Percentiles rank a stretch among this genome's conserved stretches.
phyloP scores from a whole-genome alignment of 2,113 vertebrate species.

The Ictidomys tridecemlineatus region DNA sequence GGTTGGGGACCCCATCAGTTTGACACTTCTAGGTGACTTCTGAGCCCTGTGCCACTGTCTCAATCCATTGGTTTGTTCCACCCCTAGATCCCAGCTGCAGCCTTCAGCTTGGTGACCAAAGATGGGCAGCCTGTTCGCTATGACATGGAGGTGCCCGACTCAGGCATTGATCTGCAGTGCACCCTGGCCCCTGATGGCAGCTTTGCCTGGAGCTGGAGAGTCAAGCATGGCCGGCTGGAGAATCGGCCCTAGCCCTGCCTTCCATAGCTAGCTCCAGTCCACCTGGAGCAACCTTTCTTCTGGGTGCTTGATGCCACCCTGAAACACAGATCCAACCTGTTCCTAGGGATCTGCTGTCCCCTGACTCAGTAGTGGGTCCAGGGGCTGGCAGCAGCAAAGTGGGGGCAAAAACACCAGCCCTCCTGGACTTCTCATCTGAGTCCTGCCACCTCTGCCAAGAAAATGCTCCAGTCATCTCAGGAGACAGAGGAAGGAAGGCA shows the following conservation, averaged over 20 bases:
- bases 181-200: conserved; percentile 93
- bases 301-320: not conserved
- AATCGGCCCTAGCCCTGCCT: conserved; percentile 81
- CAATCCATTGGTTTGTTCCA: not conserved
- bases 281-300: not conserved
- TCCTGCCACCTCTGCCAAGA: not conserved
- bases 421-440: not conserved
- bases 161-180: conserved; percentile 93
- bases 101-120: conserved; percentile 94
- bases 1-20: not conserved
- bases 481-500: not conserved
- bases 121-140: conserved; percentile 91
- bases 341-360: not conserved
- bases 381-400: not conserved
- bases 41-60: not conserved
- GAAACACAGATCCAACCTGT: not conserved
- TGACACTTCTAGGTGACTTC: not conserved
- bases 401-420: not conserved
- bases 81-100: conserved; percentile 92
- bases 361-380: not conserved
- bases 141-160: conserved; percentile 93
- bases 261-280: not conserved
- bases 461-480: not conserved
- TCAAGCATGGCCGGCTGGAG: conserved; percentile 94
- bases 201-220: conserved; percentile 93